Evolutionary conservation across 2,888 invertebrate genomes (phyloP).

Genomic region (Quadroppia sp.): DNA sequence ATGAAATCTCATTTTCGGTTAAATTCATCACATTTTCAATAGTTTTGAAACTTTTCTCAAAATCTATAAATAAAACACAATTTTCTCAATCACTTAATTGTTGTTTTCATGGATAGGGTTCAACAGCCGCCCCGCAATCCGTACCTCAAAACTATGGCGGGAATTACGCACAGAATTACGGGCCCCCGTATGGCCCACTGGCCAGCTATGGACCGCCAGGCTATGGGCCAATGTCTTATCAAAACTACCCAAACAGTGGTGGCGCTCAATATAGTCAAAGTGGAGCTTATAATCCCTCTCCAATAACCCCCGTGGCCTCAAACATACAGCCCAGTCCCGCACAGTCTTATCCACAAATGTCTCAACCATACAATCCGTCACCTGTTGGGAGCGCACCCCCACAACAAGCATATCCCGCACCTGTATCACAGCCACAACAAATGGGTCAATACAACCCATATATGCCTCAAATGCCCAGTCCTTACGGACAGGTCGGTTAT

Average conservation of each 20-base stretch:
- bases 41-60: no score
- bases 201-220: neutral
- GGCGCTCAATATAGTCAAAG: conserved; percentile 24
- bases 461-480: neutral
- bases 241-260: neutral
- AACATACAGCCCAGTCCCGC: neutral
- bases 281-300: conserved; percentile 18
- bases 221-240: conserved; percentile 5
- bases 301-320: conserved; percentile 4
- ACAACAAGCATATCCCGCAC: conserved; percentile 4
- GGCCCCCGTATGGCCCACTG: neutral
- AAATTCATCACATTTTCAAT: no score
- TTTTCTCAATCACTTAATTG: no score
- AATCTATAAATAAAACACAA: no score
- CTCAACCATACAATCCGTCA: neutral
- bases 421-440: neutral
- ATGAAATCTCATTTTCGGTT: no score
- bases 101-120: neutral
- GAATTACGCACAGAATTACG: neutral
- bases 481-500: neutral
- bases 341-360: no score
- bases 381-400: neutral
- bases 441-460: conserved; percentile 27
- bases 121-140: neutral
- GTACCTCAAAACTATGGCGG: neutral